Conservation (phyloP, 2,888 invertebrate species). For the Drosophila histrio region DNA sequence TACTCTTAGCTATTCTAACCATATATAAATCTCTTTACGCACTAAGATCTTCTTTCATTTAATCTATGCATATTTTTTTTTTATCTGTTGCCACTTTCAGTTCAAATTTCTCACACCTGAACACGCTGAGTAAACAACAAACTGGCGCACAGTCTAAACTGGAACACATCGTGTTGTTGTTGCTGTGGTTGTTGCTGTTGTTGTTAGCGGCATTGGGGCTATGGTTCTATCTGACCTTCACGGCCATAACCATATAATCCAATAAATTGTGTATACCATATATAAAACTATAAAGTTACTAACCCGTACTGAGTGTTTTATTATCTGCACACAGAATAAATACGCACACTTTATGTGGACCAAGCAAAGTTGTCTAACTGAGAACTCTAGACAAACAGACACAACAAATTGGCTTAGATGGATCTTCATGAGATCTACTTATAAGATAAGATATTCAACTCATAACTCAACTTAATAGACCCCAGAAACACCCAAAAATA, state of each 20-base stretch:
- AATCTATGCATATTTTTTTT: slow-evolving; percentile 40
- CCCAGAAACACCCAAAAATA: slow-evolving; percentile 17
- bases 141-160: slow-evolving; percentile 32
- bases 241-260: slow-evolving; percentile 75
- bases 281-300: slow-evolving; percentile 71
- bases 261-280: slow-evolving; percentile 73
- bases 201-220: slow-evolving; percentile 24
- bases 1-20: not conserved
- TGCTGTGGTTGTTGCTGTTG: slow-evolving; percentile 10
- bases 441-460: slow-evolving; percentile 42
- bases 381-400: slow-evolving; percentile 37
- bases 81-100: slow-evolving; percentile 70
- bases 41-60: slow-evolving; percentile 9
- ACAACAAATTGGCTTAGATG: not conserved
- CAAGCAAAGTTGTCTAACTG: slow-evolving; percentile 41
- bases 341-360: slow-evolving; percentile 50
- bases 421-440: slow-evolving; percentile 39
- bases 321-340: slow-evolving; percentile 54
- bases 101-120: slow-evolving; percentile 69
- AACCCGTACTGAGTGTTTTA: slow-evolving; percentile 71
- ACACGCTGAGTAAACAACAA: slow-evolving; percentile 41
- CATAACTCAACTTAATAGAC: slow-evolving; percentile 29
- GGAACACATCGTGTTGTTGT: slow-evolving; percentile 37
- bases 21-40: slow-evolving; percentile 10
- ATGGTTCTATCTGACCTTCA: slow-evolving; percentile 67